A percentile compares a stretch with the other conserved stretches of the same genome.
These are phyloP conservation scores for Girardinichthys multiradiatus DNA, from an alignment of 2,113 vertebrate species.

Conservation along the genomic window DNA sequence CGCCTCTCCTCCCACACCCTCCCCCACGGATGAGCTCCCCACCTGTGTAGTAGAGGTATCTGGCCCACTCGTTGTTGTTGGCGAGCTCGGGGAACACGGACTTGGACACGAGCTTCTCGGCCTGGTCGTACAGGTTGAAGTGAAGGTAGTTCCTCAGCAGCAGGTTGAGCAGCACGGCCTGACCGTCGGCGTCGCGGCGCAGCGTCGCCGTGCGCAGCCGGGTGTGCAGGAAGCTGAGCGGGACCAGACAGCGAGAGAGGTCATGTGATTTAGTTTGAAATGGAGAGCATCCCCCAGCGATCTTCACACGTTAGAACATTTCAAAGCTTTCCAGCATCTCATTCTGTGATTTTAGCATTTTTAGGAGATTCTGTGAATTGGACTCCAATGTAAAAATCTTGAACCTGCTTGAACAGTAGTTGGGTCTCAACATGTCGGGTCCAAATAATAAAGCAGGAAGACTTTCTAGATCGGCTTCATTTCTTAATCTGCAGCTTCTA, in stretches of 20 bases:
- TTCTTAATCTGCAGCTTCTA: no score
- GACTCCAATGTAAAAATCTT: no score
- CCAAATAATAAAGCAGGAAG: no score
- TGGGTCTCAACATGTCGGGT: no score
- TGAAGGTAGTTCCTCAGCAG: constrained; percentile 96
- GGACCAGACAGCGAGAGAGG: accelerated
- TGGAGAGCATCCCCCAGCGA: no score
- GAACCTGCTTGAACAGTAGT: no score
- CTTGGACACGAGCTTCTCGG: constrained; percentile 96
- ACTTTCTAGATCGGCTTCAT: no score
- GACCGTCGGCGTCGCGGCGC: constrained; percentile 92
- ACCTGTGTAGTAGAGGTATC: constrained; percentile 99
- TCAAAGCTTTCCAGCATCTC: no score
- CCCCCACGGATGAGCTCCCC: neutral
- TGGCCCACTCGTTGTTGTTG: constrained; percentile 99
- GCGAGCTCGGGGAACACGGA: constrained; percentile 96
- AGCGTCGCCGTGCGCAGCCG: constrained; percentile 93
- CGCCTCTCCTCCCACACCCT: neutral
- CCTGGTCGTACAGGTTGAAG: constrained; percentile 97
- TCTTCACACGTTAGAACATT: no score
- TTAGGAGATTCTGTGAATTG: no score
- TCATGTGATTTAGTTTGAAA: no score
- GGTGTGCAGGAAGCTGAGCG: constrained; percentile 89
- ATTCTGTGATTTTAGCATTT: no score
- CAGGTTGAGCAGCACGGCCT: constrained; percentile 95